Percentiles rank a stretch among this genome's conserved stretches.
Conservation (phyloP, 1,140 invertebrate genomes). For the Magallana gigas region DNA sequence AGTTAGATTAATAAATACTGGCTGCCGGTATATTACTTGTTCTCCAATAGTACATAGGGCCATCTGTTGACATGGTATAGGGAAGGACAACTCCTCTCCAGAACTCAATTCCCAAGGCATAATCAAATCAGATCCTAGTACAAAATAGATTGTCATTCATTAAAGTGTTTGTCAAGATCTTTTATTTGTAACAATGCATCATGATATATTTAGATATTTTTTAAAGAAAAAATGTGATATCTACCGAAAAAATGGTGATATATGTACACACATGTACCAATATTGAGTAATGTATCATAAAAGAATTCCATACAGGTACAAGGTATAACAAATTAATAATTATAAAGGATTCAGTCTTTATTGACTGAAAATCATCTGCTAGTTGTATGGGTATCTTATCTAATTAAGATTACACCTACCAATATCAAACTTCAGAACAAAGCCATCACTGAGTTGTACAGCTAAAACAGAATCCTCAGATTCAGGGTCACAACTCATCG, state of each 20-base stretch:
- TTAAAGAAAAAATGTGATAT: too few relatives aligned
- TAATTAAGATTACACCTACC: slow-evolving; percentile 50
- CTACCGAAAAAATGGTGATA: too few relatives aligned
- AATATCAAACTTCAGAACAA: slow-evolving; percentile 63
- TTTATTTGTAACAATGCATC: too few relatives aligned
- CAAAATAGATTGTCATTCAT: not conserved
- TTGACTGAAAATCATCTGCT: too few relatives aligned
- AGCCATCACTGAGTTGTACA: slow-evolving; percentile 67
- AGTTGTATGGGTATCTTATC: too few relatives aligned
- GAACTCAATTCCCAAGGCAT: slow-evolving; percentile 67
- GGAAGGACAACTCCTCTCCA: slow-evolving; percentile 70
- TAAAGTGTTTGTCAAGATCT: not conserved
- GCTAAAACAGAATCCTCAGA: slow-evolving; percentile 45
- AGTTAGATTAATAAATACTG: not conserved
- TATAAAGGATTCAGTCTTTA: too few relatives aligned
- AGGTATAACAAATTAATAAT: too few relatives aligned
- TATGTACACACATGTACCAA: too few relatives aligned
- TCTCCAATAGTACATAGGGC: slow-evolving; percentile 70
- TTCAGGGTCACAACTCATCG: slow-evolving; percentile 50
- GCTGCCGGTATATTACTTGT: slow-evolving; percentile 60
- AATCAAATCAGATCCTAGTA: slow-evolving; percentile 59
- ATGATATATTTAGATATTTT: too few relatives aligned
- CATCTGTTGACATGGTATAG: slow-evolving; percentile 73
- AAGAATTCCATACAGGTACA: too few relatives aligned
- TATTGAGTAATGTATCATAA: too few relatives aligned